Evolutionary conservation across 2,113 vertebrate genomes (phyloP).

Genomic region (Paramisgurnus dabryanus): DNA sequence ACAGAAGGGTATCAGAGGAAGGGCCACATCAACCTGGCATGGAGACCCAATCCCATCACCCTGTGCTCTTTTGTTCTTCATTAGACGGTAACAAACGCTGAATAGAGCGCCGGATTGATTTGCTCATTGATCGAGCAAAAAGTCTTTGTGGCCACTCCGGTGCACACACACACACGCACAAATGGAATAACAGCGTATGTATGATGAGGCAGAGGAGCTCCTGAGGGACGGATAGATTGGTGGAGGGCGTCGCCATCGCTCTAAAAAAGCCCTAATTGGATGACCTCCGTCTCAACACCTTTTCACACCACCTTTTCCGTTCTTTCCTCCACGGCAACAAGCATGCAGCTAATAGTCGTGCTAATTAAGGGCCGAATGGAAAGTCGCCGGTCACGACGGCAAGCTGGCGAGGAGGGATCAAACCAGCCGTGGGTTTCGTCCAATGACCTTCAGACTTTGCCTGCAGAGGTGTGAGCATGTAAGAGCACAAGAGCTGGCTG

Average conservation of each 20-base stretch:
- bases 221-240: slow-evolving; percentile 57
- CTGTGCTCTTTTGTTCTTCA: slow-evolving; percentile 27
- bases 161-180: slow-evolving; percentile 37
- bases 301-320: slow-evolving; percentile 44
- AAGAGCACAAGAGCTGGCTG: slow-evolving; percentile 26
- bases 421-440: slow-evolving; percentile 28
- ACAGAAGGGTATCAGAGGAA: neutral
- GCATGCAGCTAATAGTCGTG: slow-evolving; percentile 27
- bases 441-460: slow-evolving; percentile 18
- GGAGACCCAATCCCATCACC: neutral
- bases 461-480: slow-evolving; percentile 13
- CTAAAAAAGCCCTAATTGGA: slow-evolving; percentile 55
- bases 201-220: slow-evolving; percentile 61
- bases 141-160: slow-evolving; percentile 44
- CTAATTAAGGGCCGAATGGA: slow-evolving; percentile 49
- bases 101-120: slow-evolving; percentile 49
- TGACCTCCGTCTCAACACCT: slow-evolving; percentile 48
- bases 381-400: neutral
- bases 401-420: slow-evolving; percentile 20
- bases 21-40: neutral
- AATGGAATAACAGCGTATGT: slow-evolving; percentile 19
- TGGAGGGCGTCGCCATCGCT: slow-evolving; percentile 37
- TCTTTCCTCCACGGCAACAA: slow-evolving; percentile 3
- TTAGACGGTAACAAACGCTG: slow-evolving; percentile 40
- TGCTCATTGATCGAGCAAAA: slow-evolving; percentile 46